Evolutionary conservation across 1,140 invertebrate species (phyloP).

Genomic region (Neoseiulus cucumeris): DNA sequence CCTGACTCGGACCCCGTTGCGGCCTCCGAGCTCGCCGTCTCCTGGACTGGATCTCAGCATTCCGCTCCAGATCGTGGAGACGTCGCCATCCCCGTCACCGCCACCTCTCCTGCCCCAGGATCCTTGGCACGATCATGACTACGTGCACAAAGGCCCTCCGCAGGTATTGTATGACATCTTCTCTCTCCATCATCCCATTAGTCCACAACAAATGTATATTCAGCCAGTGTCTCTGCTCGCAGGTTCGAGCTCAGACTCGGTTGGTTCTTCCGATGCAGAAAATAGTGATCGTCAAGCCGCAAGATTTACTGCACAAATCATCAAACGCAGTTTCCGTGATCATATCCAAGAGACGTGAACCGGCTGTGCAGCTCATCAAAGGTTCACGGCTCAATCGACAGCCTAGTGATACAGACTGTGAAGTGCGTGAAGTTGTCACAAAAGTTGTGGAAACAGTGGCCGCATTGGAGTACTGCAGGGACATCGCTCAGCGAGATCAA

Average conservation of each 20-base stretch:
- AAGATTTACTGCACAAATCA: too few relatives aligned
- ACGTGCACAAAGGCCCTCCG: neutral
- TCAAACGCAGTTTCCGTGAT: too few relatives aligned
- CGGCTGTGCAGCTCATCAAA: too few relatives aligned
- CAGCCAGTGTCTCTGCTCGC: too few relatives aligned
- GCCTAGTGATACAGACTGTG: neutral
- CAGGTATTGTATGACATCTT: too few relatives aligned
- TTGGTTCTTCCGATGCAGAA: too few relatives aligned
- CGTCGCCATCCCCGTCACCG: neutral
- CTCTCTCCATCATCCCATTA: too few relatives aligned
- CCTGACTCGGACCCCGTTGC: too few relatives aligned
- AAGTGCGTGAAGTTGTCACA: constrained; percentile 9
- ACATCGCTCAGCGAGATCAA: neutral
- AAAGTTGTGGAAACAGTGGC: neutral
- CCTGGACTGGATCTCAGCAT: neutral
- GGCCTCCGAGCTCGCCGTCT: neutral
- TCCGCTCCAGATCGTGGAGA: neutral
- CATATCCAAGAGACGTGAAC: too few relatives aligned
- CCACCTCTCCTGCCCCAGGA: neutral
- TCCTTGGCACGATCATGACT: neutral
- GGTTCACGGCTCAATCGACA: neutral
- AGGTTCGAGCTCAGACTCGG: too few relatives aligned
- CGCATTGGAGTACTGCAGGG: constrained; percentile 4
- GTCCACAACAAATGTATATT: too few relatives aligned
- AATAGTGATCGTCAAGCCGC: too few relatives aligned